Evolutionary conservation across 2,888 invertebrate species (phyloP).

Genomic region (Andrena bicolor): DNA sequence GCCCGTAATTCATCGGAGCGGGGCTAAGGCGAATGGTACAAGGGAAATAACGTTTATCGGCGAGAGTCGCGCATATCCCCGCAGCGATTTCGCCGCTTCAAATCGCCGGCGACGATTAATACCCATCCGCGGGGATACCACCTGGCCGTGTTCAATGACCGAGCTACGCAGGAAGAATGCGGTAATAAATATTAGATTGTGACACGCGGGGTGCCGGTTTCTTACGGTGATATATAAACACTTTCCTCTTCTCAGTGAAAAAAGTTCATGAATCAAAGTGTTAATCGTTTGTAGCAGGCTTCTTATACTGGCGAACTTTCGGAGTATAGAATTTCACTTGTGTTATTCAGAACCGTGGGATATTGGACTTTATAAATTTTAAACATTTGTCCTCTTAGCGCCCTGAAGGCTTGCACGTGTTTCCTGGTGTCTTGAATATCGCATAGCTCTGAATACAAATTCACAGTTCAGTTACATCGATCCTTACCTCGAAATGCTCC

Average conservation of each 20-base stretch:
- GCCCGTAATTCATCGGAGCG: slow-evolving; percentile 29
- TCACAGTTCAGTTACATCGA: no score
- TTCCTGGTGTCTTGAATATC: no score
- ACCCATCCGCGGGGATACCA: slow-evolving; percentile 57
- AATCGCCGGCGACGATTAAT: slow-evolving; percentile 68
- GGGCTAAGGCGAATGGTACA: slow-evolving; percentile 32
- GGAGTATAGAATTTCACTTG: no score
- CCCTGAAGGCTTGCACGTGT: no score
- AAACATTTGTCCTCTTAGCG: no score
- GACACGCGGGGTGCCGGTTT: not conserved
- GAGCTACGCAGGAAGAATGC: slow-evolving; percentile 55
- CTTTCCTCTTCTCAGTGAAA: not conserved
- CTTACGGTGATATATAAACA: not conserved
- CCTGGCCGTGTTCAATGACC: slow-evolving; percentile 56
- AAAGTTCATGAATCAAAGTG: not conserved
- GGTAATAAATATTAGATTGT: slow-evolving; percentile 77
- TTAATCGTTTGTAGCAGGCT: not conserved
- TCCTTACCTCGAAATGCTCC: no score
- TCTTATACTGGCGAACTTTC: slow-evolving; percentile 14
- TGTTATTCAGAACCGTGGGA: no score
- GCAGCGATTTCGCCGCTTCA: slow-evolving; percentile 51
- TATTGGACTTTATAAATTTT: no score
- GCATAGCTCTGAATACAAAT: no score
- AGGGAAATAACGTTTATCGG: slow-evolving; percentile 51
- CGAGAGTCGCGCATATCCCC: slow-evolving; percentile 42